Percentiles rank a stretch among this genome's conserved stretches.
These are phyloP conservation scores for Meteorus sp. DNA, from an alignment of 1,140 invertebrate genomes.

Conservation along the genomic window DNA sequence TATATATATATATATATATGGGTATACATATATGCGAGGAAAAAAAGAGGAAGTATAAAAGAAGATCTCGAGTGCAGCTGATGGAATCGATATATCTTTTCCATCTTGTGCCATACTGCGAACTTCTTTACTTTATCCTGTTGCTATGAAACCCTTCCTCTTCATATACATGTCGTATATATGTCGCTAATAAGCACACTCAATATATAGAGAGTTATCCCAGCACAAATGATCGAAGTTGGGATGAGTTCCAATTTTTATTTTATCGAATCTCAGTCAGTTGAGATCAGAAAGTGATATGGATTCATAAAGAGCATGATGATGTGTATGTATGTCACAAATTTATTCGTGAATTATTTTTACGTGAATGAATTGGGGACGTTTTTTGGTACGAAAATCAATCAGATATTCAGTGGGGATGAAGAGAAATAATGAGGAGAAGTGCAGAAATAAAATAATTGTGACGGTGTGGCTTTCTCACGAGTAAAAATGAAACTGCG, in stretches of 20 bases:
- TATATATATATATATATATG: background rate
- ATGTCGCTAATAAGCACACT: too few species aligned
- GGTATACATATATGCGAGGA: constrained; percentile 16
- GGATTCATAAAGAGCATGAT: too few species aligned
- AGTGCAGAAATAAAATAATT: constrained; percentile 2
- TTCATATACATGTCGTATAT: background rate
- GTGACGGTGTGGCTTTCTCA: constrained; percentile 1
- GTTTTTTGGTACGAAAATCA: background rate
- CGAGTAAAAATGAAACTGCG: constrained; percentile 30
- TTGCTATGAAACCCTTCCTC: constrained; percentile 12
- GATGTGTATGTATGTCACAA: too few species aligned
- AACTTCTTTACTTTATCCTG: constrained; percentile 25
- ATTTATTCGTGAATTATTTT: too few species aligned
- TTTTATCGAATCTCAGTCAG: too few species aligned
- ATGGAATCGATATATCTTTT: constrained; percentile 17
- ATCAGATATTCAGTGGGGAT: background rate
- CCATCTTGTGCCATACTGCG: constrained; percentile 11
- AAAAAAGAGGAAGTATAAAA: constrained; percentile 13
- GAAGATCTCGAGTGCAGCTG: constrained; percentile 11
- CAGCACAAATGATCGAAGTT: too few species aligned
- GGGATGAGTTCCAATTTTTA: too few species aligned
- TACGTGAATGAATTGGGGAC: too few species aligned
- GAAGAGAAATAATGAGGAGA: background rate
- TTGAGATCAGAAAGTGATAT: too few species aligned
- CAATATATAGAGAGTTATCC: too few species aligned